phyloP scores from a whole-genome alignment of 2,888 invertebrate species.

The Apamea crenata region DNA sequence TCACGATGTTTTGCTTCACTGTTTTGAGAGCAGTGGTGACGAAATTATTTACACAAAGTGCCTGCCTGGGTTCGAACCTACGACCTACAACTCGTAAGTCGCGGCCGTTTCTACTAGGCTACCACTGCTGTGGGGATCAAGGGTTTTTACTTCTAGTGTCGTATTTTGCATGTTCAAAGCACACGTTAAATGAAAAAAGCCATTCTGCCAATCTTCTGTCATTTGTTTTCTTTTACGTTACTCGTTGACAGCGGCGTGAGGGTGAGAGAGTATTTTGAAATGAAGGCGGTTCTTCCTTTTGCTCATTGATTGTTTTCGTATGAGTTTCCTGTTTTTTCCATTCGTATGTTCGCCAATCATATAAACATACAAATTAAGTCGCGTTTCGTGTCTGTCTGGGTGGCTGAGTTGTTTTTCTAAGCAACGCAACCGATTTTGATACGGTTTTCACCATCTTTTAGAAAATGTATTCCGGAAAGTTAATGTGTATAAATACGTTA shows the following conservation, averaged over 20 bases:
- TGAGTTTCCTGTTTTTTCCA: not conserved
- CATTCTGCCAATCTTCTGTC: conserved; percentile 15
- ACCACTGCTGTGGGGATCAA: not conserved
- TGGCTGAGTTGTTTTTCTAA: not conserved
- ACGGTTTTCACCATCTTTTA: not conserved
- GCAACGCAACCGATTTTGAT: not conserved
- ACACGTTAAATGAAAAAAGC: not conserved
- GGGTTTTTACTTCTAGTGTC: not conserved
- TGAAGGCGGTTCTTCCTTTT: not conserved
- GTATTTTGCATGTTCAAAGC: not conserved
- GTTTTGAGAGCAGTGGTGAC: not conserved
- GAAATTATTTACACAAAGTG: not conserved
- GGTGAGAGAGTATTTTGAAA: not conserved
- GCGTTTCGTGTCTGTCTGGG: not conserved
- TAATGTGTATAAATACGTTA: not conserved
- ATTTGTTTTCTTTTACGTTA: conserved; percentile 6
- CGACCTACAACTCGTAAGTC: not conserved
- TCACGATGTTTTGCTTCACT: not conserved
- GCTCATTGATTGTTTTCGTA: not conserved
- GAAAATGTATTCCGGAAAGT: not conserved
- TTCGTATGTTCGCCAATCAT: not conserved
- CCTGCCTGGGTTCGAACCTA: not conserved
- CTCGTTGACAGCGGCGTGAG: not conserved
- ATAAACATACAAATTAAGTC: not conserved
- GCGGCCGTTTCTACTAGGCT: not conserved